Evolutionary conservation across 2,113 vertebrate genomes (phyloP).

Genomic region (Euleptes europaea): DNA sequence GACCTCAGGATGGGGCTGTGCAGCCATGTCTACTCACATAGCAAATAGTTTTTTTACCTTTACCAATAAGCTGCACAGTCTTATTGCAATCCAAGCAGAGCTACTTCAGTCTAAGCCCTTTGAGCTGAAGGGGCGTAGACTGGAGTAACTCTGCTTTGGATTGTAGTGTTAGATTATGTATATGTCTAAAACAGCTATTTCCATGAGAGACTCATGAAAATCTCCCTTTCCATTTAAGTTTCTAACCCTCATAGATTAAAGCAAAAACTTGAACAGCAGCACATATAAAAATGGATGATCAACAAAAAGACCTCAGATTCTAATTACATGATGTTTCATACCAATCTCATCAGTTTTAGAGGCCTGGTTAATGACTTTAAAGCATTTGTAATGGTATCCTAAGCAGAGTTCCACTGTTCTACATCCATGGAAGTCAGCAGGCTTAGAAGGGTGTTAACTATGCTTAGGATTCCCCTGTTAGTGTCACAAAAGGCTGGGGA

Average conservation of each 20-base stretch:
- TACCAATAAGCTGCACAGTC: too few species aligned
- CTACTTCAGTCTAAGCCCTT: too few species aligned
- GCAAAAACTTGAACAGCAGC: background rate
- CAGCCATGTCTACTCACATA: background rate
- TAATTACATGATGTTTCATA: conserved; percentile 21
- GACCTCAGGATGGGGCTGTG: background rate
- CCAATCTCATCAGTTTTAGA: conserved; percentile 1
- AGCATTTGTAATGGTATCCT: background rate
- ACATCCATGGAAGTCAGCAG: too few species aligned
- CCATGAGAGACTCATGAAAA: background rate
- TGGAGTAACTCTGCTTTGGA: too few species aligned
- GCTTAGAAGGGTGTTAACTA: too few species aligned
- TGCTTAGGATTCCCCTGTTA: background rate
- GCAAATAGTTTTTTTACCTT: background rate
- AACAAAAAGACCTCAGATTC: background rate
- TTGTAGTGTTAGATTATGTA: background rate
- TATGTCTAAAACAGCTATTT: background rate
- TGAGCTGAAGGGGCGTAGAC: too few species aligned
- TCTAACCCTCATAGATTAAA: background rate
- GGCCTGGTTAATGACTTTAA: background rate
- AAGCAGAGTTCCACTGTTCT: too few species aligned
- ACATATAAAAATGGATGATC: background rate
- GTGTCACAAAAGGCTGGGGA: background rate
- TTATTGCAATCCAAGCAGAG: too few species aligned
- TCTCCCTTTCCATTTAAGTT: background rate